These are phyloP conservation scores for Holothuria glaberrima DNA, from an alignment of 35 echinoderm and acorn worm species.

Conservation along the genomic window DNA sequence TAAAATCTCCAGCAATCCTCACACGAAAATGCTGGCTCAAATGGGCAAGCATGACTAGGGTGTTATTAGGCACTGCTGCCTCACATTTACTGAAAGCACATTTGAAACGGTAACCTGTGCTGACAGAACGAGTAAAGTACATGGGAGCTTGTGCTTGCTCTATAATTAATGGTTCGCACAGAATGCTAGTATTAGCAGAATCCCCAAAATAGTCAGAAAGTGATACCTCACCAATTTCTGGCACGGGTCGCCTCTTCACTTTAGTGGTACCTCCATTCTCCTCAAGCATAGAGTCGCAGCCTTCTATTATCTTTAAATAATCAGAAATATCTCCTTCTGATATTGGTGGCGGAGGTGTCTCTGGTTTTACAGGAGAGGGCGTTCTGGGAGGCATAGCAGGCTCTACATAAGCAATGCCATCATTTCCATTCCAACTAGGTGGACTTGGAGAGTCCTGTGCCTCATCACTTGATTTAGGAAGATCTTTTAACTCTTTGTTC, in stretches of 20 bases:
- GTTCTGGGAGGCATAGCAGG: conserved; percentile 49
- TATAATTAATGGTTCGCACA: conserved; percentile 73
- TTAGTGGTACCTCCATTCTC: not conserved
- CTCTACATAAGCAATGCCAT: conserved; percentile 31
- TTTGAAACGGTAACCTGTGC: conserved; percentile 45
- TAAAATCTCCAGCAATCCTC: conserved; percentile 59
- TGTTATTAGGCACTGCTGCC: conserved; percentile 55
- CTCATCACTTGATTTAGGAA: too few relatives aligned
- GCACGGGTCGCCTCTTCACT: not conserved
- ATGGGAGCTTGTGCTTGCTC: conserved; percentile 64
- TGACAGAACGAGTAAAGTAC: conserved; percentile 59
- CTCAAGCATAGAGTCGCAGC: conserved; percentile 30
- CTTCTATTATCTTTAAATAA: conserved; percentile 68
- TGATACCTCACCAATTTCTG: conserved; percentile 34
- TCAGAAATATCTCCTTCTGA: conserved; percentile 73
- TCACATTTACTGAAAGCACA: conserved; percentile 69
- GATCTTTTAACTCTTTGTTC: too few relatives aligned
- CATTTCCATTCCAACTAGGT: conserved; percentile 1
- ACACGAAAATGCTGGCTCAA: conserved; percentile 73
- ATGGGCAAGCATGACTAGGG: conserved; percentile 70
- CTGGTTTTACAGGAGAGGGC: conserved; percentile 47
- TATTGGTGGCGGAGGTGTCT: conserved; percentile 54
- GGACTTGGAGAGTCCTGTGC: too few relatives aligned
- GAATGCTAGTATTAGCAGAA: conserved; percentile 58
- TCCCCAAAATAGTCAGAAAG: conserved; percentile 75